Evolutionary conservation across 2,888 invertebrate genomes (phyloP), one percentile per base, ranked within the genome.

Genomic region (Tenthredo livida): DNA sequence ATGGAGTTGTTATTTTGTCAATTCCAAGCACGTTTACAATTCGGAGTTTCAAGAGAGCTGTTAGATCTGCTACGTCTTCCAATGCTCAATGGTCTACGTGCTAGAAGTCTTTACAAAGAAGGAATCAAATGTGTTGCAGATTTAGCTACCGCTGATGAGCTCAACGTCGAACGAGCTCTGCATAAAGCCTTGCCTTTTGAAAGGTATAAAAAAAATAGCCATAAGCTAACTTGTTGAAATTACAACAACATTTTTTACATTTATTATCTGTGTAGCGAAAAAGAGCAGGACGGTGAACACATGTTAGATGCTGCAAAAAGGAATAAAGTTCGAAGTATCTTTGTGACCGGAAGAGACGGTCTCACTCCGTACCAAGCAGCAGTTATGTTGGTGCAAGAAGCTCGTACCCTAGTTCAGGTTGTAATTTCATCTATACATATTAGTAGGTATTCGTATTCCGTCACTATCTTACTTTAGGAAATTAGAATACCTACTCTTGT

Each of bases 1-100:
- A 95, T 99, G 90, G 97, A 98, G 92, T 94, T 98, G 87, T 94
- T 99, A 65, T 95, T 99, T 67, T 96, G 97, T 0, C 98, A 99
- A 93, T 99, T 99, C 93, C 98, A 99, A 94, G 97, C 97, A 90
- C 96, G 99, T 21, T 94, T 99, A 67, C 97, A 98, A 90, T 99
- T 99, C 93, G 99, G 99, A 15, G 97, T 99, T 73, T 97, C 98
- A 91, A 95, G 97, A 33, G 99, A 99, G 92, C 94, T 99, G 65
- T 95, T 99, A 87, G 99, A 99, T 92, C 94, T 99, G 84, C 97
- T 98, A 95, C 96, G 97, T 88, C 94, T 99, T 70, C 95, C 97
- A 0, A 95, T 97, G 87, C 93, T 99, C 84, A 98, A 97, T 92
- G 97, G 97, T 0, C 95, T 96, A 88, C 95, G 97, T 88, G 99